These are phyloP conservation scores for Caenorhabditis becei DNA, from an alignment of 2,888 invertebrate genomes.

Conservation along the genomic window DNA sequence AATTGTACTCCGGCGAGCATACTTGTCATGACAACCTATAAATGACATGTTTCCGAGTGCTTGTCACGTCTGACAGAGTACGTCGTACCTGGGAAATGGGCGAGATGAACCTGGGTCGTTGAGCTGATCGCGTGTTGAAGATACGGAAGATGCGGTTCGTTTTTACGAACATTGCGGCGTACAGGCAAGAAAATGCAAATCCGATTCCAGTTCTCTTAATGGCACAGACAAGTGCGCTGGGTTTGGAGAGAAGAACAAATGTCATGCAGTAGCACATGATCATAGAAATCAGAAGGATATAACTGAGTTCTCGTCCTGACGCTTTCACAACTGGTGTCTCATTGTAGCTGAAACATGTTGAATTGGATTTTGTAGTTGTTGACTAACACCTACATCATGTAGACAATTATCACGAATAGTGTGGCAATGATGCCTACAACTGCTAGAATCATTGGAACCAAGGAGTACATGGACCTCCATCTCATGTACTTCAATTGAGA, in stretches of 20 bases:
- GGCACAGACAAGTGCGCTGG: constrained; percentile 86
- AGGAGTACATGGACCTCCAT: constrained; percentile 86
- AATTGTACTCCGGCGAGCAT: constrained; percentile 87
- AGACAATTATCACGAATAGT: constrained; percentile 85
- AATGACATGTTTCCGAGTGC: constrained; percentile 35
- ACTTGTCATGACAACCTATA: constrained; percentile 70
- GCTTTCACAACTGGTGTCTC: constrained; percentile 87
- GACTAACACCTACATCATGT: constrained; percentile 81
- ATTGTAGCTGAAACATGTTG: constrained; percentile 83
- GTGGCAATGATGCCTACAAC: constrained; percentile 85
- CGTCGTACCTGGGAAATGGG: constrained; percentile 87
- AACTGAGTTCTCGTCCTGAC: constrained; percentile 88
- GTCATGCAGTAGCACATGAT: constrained; percentile 87
- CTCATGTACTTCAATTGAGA: constrained; percentile 83
- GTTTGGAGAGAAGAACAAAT: constrained; percentile 87
- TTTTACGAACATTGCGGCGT: constrained; percentile 88
- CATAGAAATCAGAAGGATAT: constrained; percentile 86
- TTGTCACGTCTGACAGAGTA: constrained; percentile 29
- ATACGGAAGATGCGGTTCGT: constrained; percentile 88
- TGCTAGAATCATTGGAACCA: constrained; percentile 86
- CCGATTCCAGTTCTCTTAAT: constrained; percentile 86
- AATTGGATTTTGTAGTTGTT: background rate
- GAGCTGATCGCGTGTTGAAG: constrained; percentile 85
- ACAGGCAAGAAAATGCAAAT: constrained; percentile 87
- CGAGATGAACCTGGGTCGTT: constrained; percentile 88